These are phyloP conservation scores for Trypoxylon attenuatum DNA, from an alignment of 2,888 invertebrate species.

Conservation along the genomic window DNA sequence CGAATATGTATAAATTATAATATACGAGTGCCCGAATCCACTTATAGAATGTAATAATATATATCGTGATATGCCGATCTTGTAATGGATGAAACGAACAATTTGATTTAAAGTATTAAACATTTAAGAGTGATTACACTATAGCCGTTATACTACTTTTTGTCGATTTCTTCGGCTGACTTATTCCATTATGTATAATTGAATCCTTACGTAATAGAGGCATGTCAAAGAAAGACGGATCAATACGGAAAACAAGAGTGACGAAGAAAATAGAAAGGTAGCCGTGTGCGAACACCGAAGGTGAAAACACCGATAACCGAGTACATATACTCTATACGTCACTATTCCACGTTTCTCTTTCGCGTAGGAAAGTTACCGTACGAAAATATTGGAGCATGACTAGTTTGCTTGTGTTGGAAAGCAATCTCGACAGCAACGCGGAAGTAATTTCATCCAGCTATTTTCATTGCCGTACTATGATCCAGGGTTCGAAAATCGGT, in stretches of 20 bases:
- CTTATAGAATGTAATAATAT: neutral
- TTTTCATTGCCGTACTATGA: neutral
- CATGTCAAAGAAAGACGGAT: neutral
- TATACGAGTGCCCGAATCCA: slow-evolving; percentile 4
- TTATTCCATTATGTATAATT: neutral
- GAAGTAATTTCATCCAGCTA: slow-evolving; percentile 28
- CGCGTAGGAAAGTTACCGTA: slow-evolving; percentile 13
- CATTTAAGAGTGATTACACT: neutral
- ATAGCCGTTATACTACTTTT: neutral
- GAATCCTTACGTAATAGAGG: neutral
- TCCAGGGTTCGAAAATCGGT: neutral
- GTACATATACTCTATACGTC: slow-evolving; percentile 2
- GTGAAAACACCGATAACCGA: slow-evolving; percentile 17
- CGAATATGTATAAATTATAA: neutral
- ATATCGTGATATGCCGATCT: neutral
- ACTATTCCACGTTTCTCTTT: slow-evolving; percentile 32
- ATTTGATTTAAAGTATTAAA: too few species aligned
- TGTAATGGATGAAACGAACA: neutral
- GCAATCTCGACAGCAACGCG: slow-evolving; percentile 26
- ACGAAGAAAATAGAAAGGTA: neutral
- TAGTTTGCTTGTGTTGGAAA: slow-evolving; percentile 15
- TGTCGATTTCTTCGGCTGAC: neutral
- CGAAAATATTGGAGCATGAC: slow-evolving; percentile 40
- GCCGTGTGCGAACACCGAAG: neutral
- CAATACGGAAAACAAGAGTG: neutral